phyloP scores from a whole-genome alignment of 1,140 invertebrate species.

The Aphelinus atriplicis region DNA sequence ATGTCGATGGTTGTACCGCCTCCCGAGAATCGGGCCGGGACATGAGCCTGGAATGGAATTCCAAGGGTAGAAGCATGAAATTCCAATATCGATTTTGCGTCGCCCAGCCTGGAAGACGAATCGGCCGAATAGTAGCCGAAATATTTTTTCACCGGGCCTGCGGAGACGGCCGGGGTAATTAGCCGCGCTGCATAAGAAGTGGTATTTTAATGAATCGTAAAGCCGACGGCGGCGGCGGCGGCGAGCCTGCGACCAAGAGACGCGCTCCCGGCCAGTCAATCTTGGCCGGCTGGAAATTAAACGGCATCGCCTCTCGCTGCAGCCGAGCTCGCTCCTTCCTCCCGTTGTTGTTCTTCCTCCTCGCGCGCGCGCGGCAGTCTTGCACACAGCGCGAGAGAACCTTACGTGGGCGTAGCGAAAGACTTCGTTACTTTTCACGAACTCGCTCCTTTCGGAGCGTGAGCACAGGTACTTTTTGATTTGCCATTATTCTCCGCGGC shows the following conservation, averaged over 20 bases:
- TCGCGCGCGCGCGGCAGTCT: no score
- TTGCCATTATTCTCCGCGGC: not conserved
- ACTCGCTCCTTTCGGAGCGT: no score
- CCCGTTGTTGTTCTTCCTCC: not conserved
- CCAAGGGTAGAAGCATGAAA: constrained; percentile 39
- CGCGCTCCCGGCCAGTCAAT: constrained; percentile 50
- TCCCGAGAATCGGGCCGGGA: no score
- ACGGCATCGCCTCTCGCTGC: constrained; percentile 42
- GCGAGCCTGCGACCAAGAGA: constrained; percentile 45
- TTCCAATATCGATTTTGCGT: constrained; percentile 40
- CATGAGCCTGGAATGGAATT: constrained; percentile 24
- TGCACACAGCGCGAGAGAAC: constrained; percentile 25
- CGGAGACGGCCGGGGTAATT: constrained; percentile 46
- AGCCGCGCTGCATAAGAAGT: constrained; percentile 60
- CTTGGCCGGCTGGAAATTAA: constrained; percentile 54
- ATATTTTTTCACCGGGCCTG: constrained; percentile 48
- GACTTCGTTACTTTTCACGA: constrained; percentile 39
- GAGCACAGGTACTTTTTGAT: not conserved
- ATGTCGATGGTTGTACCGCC: no score
- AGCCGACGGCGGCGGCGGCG: constrained; percentile 46
- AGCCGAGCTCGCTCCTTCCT: constrained; percentile 4
- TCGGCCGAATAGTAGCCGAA: constrained; percentile 42
- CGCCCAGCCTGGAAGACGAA: constrained; percentile 34
- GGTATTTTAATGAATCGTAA: constrained; percentile 62
- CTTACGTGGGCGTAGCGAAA: constrained; percentile 45